phyloP scores from a whole-genome alignment of 2,113 vertebrate species.

The Scophthalmus maximus region DNA sequence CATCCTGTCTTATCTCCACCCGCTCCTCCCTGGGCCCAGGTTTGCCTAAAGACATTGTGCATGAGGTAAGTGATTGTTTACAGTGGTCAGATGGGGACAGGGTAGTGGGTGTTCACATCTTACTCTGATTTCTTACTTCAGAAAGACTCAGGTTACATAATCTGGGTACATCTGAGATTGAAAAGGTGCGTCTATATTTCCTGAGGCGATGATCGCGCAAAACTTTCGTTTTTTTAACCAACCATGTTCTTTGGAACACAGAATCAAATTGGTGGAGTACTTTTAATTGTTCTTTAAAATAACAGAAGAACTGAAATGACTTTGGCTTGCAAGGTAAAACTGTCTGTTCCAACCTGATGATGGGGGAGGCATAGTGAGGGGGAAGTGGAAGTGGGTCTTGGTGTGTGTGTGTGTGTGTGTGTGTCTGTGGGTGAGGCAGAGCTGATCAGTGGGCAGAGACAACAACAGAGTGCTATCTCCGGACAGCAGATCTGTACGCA shows the following conservation, averaged over 20 bases:
- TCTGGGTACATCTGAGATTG: conserved; percentile 40
- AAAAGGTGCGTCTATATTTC: conserved; percentile 18
- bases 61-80: conserved; percentile 32
- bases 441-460: conserved; percentile 62
- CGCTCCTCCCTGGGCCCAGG: conserved; percentile 9
- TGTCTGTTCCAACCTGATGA: conserved; percentile 18
- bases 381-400: conserved; percentile 1
- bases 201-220: background rate
- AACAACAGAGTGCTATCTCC: conserved; percentile 69
- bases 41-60: conserved; percentile 30
- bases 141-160: conserved; percentile 37
- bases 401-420: conserved; percentile 14
- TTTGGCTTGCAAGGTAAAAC: background rate
- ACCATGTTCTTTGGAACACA: background rate
- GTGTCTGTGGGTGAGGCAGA: conserved; percentile 43
- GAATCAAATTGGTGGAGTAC: background rate
- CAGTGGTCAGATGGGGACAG: conserved; percentile 44
- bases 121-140: conserved; percentile 17
- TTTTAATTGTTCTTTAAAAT: background rate
- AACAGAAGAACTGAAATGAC: background rate
- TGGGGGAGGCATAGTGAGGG: conserved; percentile 28
- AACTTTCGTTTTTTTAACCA: background rate
- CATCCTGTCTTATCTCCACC: conserved; percentile 38
- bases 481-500: conserved; percentile 59
- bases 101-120: conserved; percentile 15